Base-by-base conservation (phyloP, 2,797 vertebrate species). In the Ctenopoma kingsleyae region DNA sequence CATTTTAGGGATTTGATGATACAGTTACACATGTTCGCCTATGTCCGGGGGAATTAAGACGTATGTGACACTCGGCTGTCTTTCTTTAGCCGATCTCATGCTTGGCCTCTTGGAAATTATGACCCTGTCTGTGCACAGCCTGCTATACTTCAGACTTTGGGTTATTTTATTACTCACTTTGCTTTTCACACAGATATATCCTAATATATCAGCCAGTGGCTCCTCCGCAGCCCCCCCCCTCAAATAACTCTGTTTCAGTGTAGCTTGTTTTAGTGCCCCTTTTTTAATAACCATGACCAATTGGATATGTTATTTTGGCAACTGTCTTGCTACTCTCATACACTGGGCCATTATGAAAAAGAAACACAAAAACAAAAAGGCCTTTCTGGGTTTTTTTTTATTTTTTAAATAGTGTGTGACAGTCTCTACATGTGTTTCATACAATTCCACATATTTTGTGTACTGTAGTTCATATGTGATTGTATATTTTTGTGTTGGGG, bases 241-340 rank as follows among this genome's bases (percentile, higher is more conserved):
- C 3, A 13, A 89, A 82, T 91, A 90, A 91, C 88, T 90, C 71
- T n/a, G 86, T 93, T 87, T 93, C 76, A 83, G 83, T 76, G 71
- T 85, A 77, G 91, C 91, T 91, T 93, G 87, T 90, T 93, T 93
- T 83, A 92, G 85, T 79, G 76, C 57, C 52, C 76, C 60, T 70
- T 53, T 85, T 91, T 93, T 85, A 92, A 85, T 89, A 66, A 80
- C 83, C 71, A 54, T 90, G 84, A 82, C 92, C 73, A 89, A 94
- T 93, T 89, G 90, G 87, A 94, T 91, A 93, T 92, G 91, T 90
- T 90, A 87, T 88, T 81, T 74, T 93, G 93, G 91, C 91, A 93
- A 89, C 77, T 83, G 74, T 80, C 63, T 80, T 38, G 30, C 67
- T 77, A 46, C 46, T 64, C 76, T 82, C 19, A 46, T 81, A 94